Evolutionary conservation across 1,140 invertebrate species (phyloP).

Genomic region (Drosophila kanapiae): DNA sequence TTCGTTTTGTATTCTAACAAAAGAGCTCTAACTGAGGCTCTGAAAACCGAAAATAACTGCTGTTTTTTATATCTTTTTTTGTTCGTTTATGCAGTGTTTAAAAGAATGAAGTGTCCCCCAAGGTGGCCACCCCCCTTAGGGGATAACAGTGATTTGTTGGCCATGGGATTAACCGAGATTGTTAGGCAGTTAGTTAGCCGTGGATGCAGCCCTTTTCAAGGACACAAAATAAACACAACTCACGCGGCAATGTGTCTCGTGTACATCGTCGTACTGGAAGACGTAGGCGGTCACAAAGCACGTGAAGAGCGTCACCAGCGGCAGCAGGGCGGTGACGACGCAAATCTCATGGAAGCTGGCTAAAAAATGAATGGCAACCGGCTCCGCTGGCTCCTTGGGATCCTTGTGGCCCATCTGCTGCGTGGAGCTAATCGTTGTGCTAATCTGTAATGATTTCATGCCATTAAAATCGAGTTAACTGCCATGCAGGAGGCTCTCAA

Average conservation of each 20-base stretch:
- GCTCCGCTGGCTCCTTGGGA: constrained; percentile 10
- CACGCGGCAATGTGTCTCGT: constrained; percentile 96
- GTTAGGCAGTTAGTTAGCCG: neutral
- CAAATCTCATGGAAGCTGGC: constrained; percentile 89
- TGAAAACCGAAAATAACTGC: neutral
- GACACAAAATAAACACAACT: constrained; percentile 80
- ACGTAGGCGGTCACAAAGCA: constrained; percentile 95
- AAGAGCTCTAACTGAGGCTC: too few relatives aligned
- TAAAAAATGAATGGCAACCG: constrained; percentile 76
- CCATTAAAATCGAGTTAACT: neutral
- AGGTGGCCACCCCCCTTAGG: neutral
- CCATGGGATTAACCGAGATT: constrained; percentile 21
- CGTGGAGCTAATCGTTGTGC: constrained; percentile 56
- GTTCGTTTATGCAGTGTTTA: constrained; percentile 2
- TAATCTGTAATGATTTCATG: constrained; percentile 9
- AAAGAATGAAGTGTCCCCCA: constrained; percentile 19
- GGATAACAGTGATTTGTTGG: constrained; percentile 26
- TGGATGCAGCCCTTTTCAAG: neutral
- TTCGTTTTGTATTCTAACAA: too few relatives aligned
- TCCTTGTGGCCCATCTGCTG: constrained; percentile 26
- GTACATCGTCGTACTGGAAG: constrained; percentile 95
- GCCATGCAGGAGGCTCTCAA: too few relatives aligned
- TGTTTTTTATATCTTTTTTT: neutral
- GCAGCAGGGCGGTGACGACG: constrained; percentile 92
- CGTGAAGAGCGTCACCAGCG: constrained; percentile 91